Base-by-base conservation (phyloP, 2,888 invertebrate species). In the Sarcophaga rosellei region DNA sequence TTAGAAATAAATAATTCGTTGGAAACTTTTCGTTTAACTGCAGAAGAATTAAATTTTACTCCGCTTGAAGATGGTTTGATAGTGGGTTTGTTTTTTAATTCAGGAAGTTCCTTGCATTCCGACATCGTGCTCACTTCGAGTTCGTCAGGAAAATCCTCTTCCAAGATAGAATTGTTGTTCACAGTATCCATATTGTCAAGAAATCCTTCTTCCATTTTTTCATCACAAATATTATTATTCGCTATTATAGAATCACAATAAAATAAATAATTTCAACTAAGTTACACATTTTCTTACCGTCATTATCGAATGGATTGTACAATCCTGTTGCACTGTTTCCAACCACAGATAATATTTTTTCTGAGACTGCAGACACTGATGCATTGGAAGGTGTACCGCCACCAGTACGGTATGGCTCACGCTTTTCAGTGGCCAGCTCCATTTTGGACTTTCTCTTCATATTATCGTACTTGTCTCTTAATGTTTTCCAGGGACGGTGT, bases 391-490 rank as follows among this genome's bases (percentile, higher is more conserved):
- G 1, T 47, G 12, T 12, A 12, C 47, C 47, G 47, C 47, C 47
- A 47, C 47, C 47, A 2, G 47, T 47, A 45, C 68, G 68, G 57
- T 78, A 61, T n/a, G 21, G n/a, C 68, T 78, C 69, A 8, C 6
- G 23, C 35, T 70, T 79, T 35, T 79, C 21, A 12, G 25, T n/a
- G n/a, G 63, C 47, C 8, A 63, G n/a, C 62, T 63, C 61, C 1
- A 17, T 4, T 23, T 74, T 73, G 21, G 61, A 57, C 23, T 74
- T 73, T n/a, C 74, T 61, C 35, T 81, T 81, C 17, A 81, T 4
- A 45, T 15, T 74, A 1, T 74, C 74, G 23, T 45, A 68, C 11
- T 73, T 81, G 17, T 74, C 57, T 44, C 80, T 21, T 21, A 66
- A 62, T 23, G 73, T 12, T n/a, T 21, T 73, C 21, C 73, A 80